A percentile compares a stretch with the other conserved stretches of the same genome.
phyloP scores from a whole-genome alignment of 2,888 invertebrate species.

The Labia minor region DNA sequence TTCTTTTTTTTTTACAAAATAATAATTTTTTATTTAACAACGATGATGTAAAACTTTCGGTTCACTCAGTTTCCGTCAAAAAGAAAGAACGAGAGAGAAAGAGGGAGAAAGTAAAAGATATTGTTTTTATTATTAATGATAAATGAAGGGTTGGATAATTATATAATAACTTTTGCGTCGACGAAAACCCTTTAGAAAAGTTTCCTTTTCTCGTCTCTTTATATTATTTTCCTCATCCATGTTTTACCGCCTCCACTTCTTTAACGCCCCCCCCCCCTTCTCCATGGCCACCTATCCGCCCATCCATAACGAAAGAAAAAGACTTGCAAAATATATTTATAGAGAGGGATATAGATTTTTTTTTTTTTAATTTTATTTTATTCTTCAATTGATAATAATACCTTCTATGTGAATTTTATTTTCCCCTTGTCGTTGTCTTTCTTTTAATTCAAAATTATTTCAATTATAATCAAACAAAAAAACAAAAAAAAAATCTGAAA shows the following conservation, averaged over 20 bases:
- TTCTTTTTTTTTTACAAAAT: neutral
- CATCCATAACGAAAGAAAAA: neutral
- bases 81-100: neutral
- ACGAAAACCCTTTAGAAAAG: constrained; percentile 7
- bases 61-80: neutral
- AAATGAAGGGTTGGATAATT: constrained; percentile 13
- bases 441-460: neutral
- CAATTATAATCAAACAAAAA: neutral
- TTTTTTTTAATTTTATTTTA: no score
- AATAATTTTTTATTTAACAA: neutral
- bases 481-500: neutral
- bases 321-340: neutral
- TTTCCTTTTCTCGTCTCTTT: constrained; percentile 1
- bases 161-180: constrained; percentile 5
- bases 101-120: constrained; percentile 4
- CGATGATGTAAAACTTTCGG: neutral
- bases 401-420: neutral
- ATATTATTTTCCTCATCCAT: constrained; percentile 1
- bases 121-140: constrained; percentile 13
- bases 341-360: no score
- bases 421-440: no score
- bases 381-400: neutral
- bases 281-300: no score
- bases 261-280: no score
- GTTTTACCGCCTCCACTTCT: neutral